Conservation (phyloP, 2,113 vertebrate species). For the Macaca mulatta region DNA sequence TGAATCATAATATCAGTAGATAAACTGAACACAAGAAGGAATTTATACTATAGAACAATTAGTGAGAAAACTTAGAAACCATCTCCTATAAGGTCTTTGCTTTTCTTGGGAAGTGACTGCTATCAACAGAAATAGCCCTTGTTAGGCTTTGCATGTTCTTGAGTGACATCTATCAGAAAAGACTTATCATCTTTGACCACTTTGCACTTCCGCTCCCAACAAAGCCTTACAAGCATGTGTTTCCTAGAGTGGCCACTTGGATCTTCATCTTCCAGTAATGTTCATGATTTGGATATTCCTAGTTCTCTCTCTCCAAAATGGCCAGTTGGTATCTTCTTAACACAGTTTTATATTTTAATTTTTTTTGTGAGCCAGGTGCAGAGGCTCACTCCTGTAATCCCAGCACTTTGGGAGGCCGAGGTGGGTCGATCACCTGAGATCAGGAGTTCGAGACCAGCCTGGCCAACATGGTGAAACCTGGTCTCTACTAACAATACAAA, state of each 20-base stretch:
- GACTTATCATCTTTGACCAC: neutral
- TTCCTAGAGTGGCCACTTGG: neutral
- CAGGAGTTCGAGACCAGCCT: too few species aligned
- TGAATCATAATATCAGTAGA: slow-evolving; percentile 23
- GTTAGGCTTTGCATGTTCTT: neutral
- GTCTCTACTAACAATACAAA: too few species aligned
- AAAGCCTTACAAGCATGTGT: neutral
- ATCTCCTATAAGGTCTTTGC: neutral
- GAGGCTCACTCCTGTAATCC: too few species aligned
- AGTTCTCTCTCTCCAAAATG: neutral
- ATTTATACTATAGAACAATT: neutral
- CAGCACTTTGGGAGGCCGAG: too few species aligned
- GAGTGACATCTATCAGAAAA: neutral
- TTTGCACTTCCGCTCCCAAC: neutral
- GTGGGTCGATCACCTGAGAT: too few species aligned
- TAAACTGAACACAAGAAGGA: slow-evolving; percentile 33
- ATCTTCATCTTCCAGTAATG: neutral
- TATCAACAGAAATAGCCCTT: neutral
- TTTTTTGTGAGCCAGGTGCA: neutral
- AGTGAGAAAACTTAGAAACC: neutral
- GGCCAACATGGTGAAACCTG: too few species aligned
- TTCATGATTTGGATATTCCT: neutral
- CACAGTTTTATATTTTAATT: neutral
- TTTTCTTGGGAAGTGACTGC: neutral
- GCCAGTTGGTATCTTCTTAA: neutral